Evolutionary conservation across 2,797 vertebrate species (phyloP).

Genomic region (Phalanger gymnotis): DNA sequence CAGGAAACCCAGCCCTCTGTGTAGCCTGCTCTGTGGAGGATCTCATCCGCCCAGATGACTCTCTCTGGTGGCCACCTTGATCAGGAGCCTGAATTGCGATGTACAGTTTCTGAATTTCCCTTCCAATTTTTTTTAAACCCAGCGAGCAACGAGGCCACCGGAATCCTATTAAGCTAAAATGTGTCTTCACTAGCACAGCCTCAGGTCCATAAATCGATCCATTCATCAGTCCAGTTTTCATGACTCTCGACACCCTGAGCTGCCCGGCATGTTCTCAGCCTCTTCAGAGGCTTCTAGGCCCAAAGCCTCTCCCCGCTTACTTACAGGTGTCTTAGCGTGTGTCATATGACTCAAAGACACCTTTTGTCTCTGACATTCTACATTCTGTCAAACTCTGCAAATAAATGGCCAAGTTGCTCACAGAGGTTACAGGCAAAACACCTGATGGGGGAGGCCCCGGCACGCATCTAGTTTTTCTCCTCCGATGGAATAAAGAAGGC

Average conservation of each 20-base stretch:
- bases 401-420: neutral
- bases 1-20: neutral
- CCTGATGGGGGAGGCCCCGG: neutral
- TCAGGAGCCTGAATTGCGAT: too few relatives aligned
- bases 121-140: neutral
- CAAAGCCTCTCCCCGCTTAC: neutral
- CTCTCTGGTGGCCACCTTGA: constrained; percentile 9
- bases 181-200: neutral
- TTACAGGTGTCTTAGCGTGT: neutral
- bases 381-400: neutral
- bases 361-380: neutral
- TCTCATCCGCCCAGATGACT: neutral
- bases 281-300: neutral
- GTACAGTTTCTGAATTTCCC: neutral
- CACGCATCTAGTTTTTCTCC: neutral
- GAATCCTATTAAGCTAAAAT: neutral
- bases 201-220: fast-evolving
- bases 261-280: neutral
- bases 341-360: neutral
- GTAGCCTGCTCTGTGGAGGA: neutral
- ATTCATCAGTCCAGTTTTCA: fast-evolving
- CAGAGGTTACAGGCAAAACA: neutral
- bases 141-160: neutral
- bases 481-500: neutral
- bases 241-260: fast-evolving